Conservation (phyloP, 2,797 vertebrate genomes). For the Bryconaethiops microstoma region DNA sequence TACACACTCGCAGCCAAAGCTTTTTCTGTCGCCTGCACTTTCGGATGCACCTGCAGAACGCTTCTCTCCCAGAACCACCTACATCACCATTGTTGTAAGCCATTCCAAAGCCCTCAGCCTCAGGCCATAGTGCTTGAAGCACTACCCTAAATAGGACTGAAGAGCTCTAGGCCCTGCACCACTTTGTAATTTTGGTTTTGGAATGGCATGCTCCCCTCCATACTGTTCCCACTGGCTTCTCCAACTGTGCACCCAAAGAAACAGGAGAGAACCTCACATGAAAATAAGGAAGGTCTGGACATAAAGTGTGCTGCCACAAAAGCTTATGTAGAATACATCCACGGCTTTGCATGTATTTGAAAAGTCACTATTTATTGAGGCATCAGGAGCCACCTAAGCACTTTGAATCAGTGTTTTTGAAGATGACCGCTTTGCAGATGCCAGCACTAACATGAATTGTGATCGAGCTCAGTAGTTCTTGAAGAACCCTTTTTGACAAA, state of each 20-base stretch:
- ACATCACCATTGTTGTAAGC: background rate
- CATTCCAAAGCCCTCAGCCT: slow-evolving; percentile 18
- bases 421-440: slow-evolving; percentile 4
- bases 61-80: background rate
- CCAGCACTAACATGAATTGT: background rate
- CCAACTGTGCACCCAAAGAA: slow-evolving; percentile 18
- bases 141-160: background rate
- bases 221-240: slow-evolving; percentile 8
- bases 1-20: slow-evolving; percentile 53
- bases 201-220: slow-evolving; percentile 50
- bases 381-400: background rate
- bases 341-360: slow-evolving; percentile 14
- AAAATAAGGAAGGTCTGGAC: background rate
- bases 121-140: background rate
- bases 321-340: background rate
- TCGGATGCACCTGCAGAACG: slow-evolving; percentile 25
- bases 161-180: background rate
- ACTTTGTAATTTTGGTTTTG: background rate
- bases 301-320: background rate
- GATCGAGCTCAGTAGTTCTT: background rate
- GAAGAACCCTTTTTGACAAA: background rate
- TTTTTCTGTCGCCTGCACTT: background rate
- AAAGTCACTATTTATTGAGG: background rate
- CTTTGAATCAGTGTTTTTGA: slow-evolving; percentile 20
- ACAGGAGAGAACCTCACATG: background rate